phyloP scores from a whole-genome alignment of 2,888 invertebrate genomes.

The Reticulitermes lucifugus region DNA sequence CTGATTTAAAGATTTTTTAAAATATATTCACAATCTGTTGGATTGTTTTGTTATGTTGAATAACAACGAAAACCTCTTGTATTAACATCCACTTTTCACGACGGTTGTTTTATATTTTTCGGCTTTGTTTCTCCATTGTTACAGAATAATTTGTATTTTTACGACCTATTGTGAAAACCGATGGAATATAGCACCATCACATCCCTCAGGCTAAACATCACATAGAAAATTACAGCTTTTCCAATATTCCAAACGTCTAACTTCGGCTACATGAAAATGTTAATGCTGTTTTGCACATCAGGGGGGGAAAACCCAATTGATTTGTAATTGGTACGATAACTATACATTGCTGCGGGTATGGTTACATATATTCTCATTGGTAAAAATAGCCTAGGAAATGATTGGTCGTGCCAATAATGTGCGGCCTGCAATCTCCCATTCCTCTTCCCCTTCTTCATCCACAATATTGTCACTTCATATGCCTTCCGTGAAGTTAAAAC shows the following conservation, averaged over 20 bases:
- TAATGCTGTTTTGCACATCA: constrained; percentile 22
- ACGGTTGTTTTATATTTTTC: too few relatives aligned
- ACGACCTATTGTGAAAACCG: too few relatives aligned
- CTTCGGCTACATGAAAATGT: background rate
- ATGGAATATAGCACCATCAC: too few relatives aligned
- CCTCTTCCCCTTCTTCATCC: background rate
- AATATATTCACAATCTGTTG: too few relatives aligned
- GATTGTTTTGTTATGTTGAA: too few relatives aligned
- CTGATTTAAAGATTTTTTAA: too few relatives aligned
- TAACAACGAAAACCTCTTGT: too few relatives aligned
- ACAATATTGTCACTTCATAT: background rate
- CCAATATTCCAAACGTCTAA: background rate
- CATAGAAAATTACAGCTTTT: background rate
- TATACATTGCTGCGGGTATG: background rate
- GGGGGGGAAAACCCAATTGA: background rate
- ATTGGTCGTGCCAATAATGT: background rate
- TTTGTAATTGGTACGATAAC: constrained; percentile 3
- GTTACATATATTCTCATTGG: background rate
- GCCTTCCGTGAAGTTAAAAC: background rate
- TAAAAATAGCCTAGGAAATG: background rate
- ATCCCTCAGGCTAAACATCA: background rate
- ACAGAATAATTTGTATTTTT: too few relatives aligned
- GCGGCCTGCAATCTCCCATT: background rate
- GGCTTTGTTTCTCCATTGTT: too few relatives aligned
- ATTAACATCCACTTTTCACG: too few relatives aligned